Conservation (phyloP, 2,797 vertebrate genomes). For the Hemitrygon akajei region DNA sequence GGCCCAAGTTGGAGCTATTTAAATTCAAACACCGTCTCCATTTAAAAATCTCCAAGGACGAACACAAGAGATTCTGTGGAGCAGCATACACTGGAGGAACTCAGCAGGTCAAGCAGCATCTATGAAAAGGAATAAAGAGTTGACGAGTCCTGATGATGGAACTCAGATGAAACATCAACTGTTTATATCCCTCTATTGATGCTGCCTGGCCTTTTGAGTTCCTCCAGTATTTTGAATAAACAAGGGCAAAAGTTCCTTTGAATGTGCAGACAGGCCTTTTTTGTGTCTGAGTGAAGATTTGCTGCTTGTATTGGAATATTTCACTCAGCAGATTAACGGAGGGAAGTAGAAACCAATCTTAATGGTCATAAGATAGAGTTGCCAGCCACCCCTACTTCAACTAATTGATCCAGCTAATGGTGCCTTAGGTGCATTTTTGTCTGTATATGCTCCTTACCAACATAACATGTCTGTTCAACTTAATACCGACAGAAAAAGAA, state of each 20-base stretch:
- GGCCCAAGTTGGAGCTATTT: not conserved
- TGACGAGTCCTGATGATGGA: too few relatives aligned
- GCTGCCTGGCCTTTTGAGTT: too few relatives aligned
- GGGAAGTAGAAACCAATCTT: not conserved
- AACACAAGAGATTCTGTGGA: too few relatives aligned
- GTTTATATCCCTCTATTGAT: too few relatives aligned
- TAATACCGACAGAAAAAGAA: not conserved
- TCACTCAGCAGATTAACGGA: too few relatives aligned
- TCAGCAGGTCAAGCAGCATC: too few relatives aligned
- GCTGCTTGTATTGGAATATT: not conserved
- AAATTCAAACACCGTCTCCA: not conserved
- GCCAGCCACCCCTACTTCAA: not conserved
- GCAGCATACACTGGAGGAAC: too few relatives aligned
- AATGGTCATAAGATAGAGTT: not conserved
- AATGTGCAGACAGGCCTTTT: too few relatives aligned
- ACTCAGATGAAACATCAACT: too few relatives aligned
- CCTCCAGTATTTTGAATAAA: too few relatives aligned
- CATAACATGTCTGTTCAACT: not conserved
- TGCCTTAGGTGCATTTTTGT: not conserved
- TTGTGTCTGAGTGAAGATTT: not conserved
- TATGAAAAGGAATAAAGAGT: too few relatives aligned
- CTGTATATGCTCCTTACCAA: not conserved
- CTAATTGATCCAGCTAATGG: not conserved
- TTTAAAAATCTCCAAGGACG: not conserved
- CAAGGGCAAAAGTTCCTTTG: too few relatives aligned